These are phyloP conservation scores for Neotoma lepida DNA, from an alignment of 2,113 vertebrate genomes.

Conservation along the genomic window DNA sequence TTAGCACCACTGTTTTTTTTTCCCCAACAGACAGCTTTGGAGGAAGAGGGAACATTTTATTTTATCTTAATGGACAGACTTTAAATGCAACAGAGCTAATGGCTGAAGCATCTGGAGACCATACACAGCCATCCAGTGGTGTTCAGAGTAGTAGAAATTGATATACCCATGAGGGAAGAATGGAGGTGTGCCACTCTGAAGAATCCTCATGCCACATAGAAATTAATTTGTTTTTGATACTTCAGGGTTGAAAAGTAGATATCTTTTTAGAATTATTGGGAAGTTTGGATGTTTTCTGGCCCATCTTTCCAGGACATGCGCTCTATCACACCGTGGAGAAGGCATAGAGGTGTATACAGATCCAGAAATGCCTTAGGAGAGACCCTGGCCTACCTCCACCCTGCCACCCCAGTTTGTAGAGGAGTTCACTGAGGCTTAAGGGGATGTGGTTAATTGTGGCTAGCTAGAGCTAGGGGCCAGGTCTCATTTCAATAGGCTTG, in stretches of 20 bases:
- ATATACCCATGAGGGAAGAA: conserved; percentile 22
- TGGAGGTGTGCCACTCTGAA: background rate
- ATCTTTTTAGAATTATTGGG: background rate
- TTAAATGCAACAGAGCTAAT: conserved; percentile 75
- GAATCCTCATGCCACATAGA: conserved; percentile 5
- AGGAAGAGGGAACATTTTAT: conserved; percentile 67
- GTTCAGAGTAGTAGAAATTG: conserved; percentile 50
- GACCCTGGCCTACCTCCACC: background rate
- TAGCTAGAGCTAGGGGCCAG: background rate
- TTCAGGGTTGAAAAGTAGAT: background rate
- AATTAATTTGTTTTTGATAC: conserved; percentile 29
- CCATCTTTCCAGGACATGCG: background rate
- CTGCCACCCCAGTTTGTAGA: background rate
- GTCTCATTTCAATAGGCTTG: background rate
- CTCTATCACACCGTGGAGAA: background rate
- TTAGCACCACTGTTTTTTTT: conserved; percentile 61
- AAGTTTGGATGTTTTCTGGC: background rate
- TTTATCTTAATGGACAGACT: conserved; percentile 71
- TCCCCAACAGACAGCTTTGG: conserved; percentile 63
- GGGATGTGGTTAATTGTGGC: background rate
- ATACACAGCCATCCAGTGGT: background rate
- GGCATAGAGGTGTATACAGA: background rate
- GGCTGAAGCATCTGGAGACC: conserved; percentile 72
- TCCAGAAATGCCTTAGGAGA: background rate
- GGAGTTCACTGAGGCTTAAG: background rate